phyloP scores from a whole-genome alignment of 2,888 invertebrate species.

The Lepidocyrtinus sp. region DNA sequence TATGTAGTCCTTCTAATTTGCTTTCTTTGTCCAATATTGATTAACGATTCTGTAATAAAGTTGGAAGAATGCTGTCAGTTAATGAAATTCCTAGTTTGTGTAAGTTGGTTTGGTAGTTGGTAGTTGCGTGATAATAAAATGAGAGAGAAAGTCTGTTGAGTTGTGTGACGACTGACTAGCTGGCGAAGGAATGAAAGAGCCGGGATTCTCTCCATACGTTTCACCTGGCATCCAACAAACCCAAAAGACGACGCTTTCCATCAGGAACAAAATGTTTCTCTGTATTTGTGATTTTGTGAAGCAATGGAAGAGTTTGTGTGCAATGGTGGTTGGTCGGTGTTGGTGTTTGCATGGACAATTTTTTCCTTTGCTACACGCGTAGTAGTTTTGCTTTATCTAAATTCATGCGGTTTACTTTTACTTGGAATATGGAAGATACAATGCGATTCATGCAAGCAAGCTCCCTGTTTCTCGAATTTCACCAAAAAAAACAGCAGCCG shows the following conservation, averaged over 20 bases:
- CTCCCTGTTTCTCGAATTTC: too few species aligned
- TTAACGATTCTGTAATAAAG: neutral
- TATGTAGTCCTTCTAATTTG: neutral
- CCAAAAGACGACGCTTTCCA: neutral
- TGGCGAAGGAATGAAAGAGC: slow-evolving; percentile 32
- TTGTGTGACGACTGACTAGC: slow-evolving; percentile 29
- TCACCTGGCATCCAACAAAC: slow-evolving; percentile 19
- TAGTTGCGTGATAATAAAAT: neutral
- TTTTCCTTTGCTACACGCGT: neutral
- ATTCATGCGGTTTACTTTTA: too few species aligned
- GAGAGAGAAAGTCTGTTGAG: neutral
- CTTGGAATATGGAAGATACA: too few species aligned
- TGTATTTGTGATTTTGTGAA: neutral
- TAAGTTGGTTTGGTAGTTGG: neutral
- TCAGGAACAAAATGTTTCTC: neutral
- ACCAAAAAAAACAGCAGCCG: too few species aligned
- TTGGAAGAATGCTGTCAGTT: neutral
- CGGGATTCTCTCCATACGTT: slow-evolving; percentile 42
- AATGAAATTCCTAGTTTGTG: neutral
- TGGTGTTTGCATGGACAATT: neutral
- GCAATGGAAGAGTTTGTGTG: neutral
- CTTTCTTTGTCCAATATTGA: neutral
- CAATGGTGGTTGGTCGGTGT: neutral
- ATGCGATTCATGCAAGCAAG: too few species aligned
- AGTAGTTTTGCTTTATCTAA: neutral